Conservation (phyloP, 2,113 vertebrate species). For the Myotis yumanensis region DNA sequence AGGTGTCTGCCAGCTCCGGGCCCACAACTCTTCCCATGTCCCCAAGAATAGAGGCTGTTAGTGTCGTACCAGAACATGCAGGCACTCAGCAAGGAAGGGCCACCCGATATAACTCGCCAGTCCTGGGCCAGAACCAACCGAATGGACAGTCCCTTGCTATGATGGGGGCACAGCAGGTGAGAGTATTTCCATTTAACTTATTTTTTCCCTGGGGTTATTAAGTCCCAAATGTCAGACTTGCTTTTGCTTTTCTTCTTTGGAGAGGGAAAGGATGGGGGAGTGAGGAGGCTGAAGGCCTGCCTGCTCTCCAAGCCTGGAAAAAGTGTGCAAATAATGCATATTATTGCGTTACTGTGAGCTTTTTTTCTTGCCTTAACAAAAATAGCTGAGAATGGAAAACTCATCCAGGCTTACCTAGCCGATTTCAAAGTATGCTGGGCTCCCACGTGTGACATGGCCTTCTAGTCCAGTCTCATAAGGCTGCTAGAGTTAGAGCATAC, state of each 20-base stretch:
- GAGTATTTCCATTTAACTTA: neutral
- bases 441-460: neutral
- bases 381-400: neutral
- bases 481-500: fast-evolving
- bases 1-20: slow-evolving; percentile 75
- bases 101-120: slow-evolving; percentile 79
- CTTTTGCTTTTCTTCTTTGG: neutral
- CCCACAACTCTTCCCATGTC: slow-evolving; percentile 71
- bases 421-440: neutral
- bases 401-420: neutral
- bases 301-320: neutral
- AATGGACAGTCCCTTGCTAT: slow-evolving; percentile 79
- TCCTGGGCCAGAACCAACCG: slow-evolving; percentile 58
- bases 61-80: slow-evolving; percentile 71
- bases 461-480: neutral
- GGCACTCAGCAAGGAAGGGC: slow-evolving; percentile 84
- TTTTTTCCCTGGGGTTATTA: slow-evolving; percentile 14
- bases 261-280: neutral
- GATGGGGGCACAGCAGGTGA: slow-evolving; percentile 85
- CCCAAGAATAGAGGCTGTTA: slow-evolving; percentile 78
- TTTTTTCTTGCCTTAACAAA: slow-evolving; percentile 1
- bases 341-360: neutral
- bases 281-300: neutral
- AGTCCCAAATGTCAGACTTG: neutral
- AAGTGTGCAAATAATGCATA: neutral